Evolutionary conservation across 1,140 invertebrate genomes (phyloP), one percentile per base, ranked within the genome.

Genomic region (Micrasema minimum): DNA sequence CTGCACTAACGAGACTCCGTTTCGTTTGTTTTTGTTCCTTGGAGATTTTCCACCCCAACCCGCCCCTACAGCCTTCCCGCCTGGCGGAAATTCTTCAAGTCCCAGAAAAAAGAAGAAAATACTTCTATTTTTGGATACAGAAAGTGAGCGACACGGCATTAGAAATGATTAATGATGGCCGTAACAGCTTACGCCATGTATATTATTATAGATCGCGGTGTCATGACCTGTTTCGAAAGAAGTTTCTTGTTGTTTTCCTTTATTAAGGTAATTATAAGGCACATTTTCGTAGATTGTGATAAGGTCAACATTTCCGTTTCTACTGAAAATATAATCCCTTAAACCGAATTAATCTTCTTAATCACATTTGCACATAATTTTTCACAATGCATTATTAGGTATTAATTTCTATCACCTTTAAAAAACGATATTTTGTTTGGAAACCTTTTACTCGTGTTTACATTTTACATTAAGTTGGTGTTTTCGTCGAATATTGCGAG

Each of bases 61-160:
- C 7, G 3, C 37, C 14, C 35, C 16, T 6, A 2, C 55, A 31
- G 0, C 16, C 55, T 9, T 18, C 55, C 46, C 46, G 46, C 26
- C 23, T 53, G 35, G 55, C 14, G 26, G 26, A 55, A 59, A 59
- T 59, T 59, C 55, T 59, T 59, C 37, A 20, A 59, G 55, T 57
- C 53, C 53, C 53, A 35, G 53, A 57, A 57, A 57, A n/a, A n/a
- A n/a, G n/a, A n/a, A 31, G 7, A 31, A 59, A 59, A 59, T 59
- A 38, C 55, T 41, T 59, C 55, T 35, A 59, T 59, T 59, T 59
- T 59, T 16, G 18, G 55, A 59, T 59, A 59, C 55, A 59, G 16
- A 59, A 38, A 59, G 55, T 59, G 55, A 59, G 37, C 55, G 65
- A 67, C 65, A 67, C 48, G 48, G 65, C 65, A 67, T 67, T 67